Evolutionary conservation across 2,888 invertebrate species (phyloP).

Genomic region (Drosophila diplacantha): DNA sequence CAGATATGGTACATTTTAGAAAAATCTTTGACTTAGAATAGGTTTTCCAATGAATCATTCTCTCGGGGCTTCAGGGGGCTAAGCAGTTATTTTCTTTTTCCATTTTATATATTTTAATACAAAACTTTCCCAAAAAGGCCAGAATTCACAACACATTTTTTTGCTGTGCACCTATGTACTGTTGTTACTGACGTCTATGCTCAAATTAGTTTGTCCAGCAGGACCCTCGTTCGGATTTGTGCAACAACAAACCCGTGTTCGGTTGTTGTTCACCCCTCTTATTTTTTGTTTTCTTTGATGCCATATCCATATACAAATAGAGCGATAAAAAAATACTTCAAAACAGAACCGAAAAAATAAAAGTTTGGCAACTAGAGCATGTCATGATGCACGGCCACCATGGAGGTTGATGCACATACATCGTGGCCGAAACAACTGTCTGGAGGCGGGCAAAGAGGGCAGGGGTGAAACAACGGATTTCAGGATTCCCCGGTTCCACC

Average conservation of each 20-base stretch:
- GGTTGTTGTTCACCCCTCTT: constrained; percentile 23
- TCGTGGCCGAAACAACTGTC: constrained; percentile 32
- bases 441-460: constrained; percentile 19
- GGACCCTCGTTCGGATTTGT: constrained; percentile 56
- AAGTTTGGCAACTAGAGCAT: constrained; percentile 68
- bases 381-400: constrained; percentile 64
- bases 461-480: constrained; percentile 38
- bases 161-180: not conserved
- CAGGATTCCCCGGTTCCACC: constrained; percentile 32
- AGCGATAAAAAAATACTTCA: constrained; percentile 49
- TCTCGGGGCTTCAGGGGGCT: not conserved
- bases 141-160: not conserved
- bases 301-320: constrained; percentile 63
- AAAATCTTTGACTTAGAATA: fast-evolving
- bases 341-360: constrained; percentile 43
- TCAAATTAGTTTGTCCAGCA: constrained; percentile 58
- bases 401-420: constrained; percentile 35
- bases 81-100: too few relatives aligned
- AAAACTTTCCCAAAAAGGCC: not conserved
- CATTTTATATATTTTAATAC: not conserved
- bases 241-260: constrained; percentile 56
- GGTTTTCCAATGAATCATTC: not conserved
- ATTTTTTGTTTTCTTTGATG: constrained; percentile 21
- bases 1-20: not conserved
- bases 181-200: constrained; percentile 40